phyloP scores from a whole-genome alignment of 2,113 vertebrate genomes.

The Hystrix cristata region DNA sequence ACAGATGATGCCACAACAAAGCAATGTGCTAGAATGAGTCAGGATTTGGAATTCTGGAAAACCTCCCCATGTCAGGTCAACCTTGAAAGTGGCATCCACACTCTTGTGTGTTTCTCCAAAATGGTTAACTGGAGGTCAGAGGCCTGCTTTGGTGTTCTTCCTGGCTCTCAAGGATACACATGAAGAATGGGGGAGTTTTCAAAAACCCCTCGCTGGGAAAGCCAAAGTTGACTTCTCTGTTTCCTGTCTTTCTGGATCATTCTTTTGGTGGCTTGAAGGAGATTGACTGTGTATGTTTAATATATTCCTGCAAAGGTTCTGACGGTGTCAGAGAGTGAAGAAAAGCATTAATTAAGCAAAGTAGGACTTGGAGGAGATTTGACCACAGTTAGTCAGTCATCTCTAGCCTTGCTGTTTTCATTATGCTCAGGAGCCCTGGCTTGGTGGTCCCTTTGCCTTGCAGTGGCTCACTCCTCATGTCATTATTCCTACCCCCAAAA shows the following conservation, averaged over 20 bases:
- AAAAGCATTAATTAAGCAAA: constrained; percentile 50
- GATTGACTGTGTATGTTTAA: neutral
- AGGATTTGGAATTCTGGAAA: constrained; percentile 50
- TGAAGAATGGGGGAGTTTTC: neutral
- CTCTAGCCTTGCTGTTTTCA: neutral
- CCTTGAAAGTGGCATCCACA: neutral
- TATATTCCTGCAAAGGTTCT: constrained; percentile 5
- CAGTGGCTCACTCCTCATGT: neutral
- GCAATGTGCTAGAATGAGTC: constrained; percentile 10
- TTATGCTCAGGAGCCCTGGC: neutral
- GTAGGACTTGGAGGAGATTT: constrained; percentile 38
- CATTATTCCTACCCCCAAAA: neutral
- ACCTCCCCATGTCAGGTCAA: constrained; percentile 51
- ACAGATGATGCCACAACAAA: constrained; percentile 62
- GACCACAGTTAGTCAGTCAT: neutral
- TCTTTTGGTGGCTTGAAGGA: constrained; percentile 4
- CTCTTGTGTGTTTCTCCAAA: neutral
- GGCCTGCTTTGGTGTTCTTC: neutral
- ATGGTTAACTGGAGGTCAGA: neutral
- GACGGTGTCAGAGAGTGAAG: neutral
- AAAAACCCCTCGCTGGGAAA: neutral
- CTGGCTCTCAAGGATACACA: neutral
- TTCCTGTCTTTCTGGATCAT: constrained; percentile 15
- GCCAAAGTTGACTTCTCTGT: neutral
- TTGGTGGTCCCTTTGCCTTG: neutral